A percentile compares a stretch with the other conserved stretches of the same genome.
Conservation (phyloP, 2,797 vertebrate species). For the Parambassis ranga region DNA sequence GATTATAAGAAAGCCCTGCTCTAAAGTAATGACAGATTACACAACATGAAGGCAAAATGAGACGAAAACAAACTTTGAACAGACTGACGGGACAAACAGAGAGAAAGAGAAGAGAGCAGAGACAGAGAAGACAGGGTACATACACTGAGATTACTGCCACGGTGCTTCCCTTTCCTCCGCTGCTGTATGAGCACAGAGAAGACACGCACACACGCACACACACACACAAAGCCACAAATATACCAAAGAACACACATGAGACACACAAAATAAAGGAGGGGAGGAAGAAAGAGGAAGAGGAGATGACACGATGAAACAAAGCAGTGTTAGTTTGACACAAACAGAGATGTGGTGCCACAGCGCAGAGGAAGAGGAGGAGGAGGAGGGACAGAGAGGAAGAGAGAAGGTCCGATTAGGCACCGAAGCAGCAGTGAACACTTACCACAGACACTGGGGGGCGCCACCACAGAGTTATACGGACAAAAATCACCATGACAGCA, state of each 20-base stretch:
- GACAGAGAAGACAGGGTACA: slow-evolving; percentile 82
- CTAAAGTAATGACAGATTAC: slow-evolving; percentile 19
- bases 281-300: neutral
- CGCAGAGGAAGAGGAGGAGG: slow-evolving; percentile 44
- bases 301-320: slow-evolving; percentile 8
- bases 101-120: slow-evolving; percentile 7
- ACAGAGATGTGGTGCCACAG: slow-evolving; percentile 36
- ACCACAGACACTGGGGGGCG: slow-evolving; percentile 73
- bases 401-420: slow-evolving; percentile 76
- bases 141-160: slow-evolving; percentile 95
- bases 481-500: slow-evolving; percentile 59
- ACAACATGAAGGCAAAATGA: slow-evolving; percentile 31
- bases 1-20: slow-evolving; percentile 1
- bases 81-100: neutral
- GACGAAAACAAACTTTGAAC: neutral
- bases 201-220: slow-evolving; percentile 59
- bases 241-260: slow-evolving; percentile 56
- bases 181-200: slow-evolving; percentile 83
- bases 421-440: slow-evolving; percentile 79
- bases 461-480: slow-evolving; percentile 65
- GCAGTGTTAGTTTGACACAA: slow-evolving; percentile 34
- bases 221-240: slow-evolving; percentile 57
- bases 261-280: slow-evolving; percentile 30
- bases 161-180: slow-evolving; percentile 93
- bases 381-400: slow-evolving; percentile 59